Evolutionary conservation across 2,797 vertebrate species (phyloP).

Genomic region (Halcyon chelicuti): DNA sequence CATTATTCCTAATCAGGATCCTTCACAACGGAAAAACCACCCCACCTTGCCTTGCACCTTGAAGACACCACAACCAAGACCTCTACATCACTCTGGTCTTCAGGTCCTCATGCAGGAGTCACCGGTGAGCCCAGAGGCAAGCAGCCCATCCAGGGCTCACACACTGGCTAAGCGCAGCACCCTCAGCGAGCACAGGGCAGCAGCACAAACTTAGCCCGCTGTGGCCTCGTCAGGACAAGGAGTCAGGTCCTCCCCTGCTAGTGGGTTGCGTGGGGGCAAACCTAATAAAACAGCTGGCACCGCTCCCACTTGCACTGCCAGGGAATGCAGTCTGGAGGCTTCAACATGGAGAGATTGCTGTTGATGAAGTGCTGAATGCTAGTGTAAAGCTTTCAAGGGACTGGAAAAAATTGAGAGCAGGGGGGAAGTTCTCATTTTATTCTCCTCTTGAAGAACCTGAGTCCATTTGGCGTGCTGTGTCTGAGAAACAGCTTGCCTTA

Average conservation of each 20-base stretch:
- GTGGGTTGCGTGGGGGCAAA: conserved; percentile 24
- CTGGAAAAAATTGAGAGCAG: not conserved
- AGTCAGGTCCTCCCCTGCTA: not conserved
- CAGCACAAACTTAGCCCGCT: not conserved
- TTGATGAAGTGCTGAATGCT: conserved; percentile 32
- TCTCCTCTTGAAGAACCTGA: not conserved
- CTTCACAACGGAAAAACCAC: not conserved
- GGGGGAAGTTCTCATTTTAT: not conserved
- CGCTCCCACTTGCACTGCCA: not conserved
- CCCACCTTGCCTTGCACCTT: not conserved
- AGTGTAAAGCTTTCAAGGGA: conserved; percentile 31
- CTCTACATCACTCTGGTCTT: not conserved
- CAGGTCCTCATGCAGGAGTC: rapidly evolving
- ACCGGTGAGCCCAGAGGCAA: rapidly evolving
- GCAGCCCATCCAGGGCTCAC: not conserved
- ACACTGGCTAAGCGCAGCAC: rapidly evolving
- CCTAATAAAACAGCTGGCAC: conserved; percentile 24
- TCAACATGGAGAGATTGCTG: not conserved
- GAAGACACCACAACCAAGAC: not conserved
- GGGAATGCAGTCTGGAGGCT: conserved; percentile 20
- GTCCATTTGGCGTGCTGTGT: not conserved
- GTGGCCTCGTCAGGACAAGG: not conserved
- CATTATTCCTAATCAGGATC: not conserved
- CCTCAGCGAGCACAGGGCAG: rapidly evolving
- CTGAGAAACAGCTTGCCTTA: conserved; percentile 5